Base-by-base conservation (phyloP, 2,888 invertebrate genomes). In the Petrophora chlorosata region DNA sequence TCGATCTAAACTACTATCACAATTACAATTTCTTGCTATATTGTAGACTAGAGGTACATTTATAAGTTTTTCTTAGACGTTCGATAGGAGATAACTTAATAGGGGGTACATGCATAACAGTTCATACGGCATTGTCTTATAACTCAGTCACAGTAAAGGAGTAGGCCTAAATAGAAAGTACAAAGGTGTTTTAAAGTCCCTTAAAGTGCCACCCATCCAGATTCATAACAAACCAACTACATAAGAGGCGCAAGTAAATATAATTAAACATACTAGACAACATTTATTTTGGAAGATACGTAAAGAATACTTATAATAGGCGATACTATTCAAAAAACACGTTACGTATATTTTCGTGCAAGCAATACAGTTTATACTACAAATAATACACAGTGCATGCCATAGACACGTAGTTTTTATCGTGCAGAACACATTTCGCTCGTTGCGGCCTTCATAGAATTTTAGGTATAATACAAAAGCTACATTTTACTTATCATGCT, bases 241-340 rank as follows among this genome's bases (percentile, higher is more conserved):
- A 70, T 72, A 65, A 73, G 65, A 76, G 69, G 67, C 70, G 65
- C 58, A 69, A 58, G 61, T 72, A 77, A 70, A 81, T 76, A 81
- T 75, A 19, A 79, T 77, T n/a, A n/a, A n/a, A n/a, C n/a, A 79
- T 75, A 79, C 75, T 82, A 77, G 76, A 82, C 67, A 82, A 85
- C 89, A 90, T 90, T 90, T 89, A 90, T 89, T 90, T 90, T 90
- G 90, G 90, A 90, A 90, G 90, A 88, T 70, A 65, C 70, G 76
- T 40, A 34, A 73, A 67, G 72, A 59, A 79, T 78, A 80, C 70
- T 9, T 68, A 74, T 48, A 70, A 56, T 70, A 72, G 49, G 38
- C 38, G 38, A 58, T 70, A 63, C 54, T 70, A 64, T 77, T 61
- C 15, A 70, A 63, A 70, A 67, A 62, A 70, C 63, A 60, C 58